phyloP scores from a whole-genome alignment of 2,113 vertebrate species.

The Euleptes europaea region DNA sequence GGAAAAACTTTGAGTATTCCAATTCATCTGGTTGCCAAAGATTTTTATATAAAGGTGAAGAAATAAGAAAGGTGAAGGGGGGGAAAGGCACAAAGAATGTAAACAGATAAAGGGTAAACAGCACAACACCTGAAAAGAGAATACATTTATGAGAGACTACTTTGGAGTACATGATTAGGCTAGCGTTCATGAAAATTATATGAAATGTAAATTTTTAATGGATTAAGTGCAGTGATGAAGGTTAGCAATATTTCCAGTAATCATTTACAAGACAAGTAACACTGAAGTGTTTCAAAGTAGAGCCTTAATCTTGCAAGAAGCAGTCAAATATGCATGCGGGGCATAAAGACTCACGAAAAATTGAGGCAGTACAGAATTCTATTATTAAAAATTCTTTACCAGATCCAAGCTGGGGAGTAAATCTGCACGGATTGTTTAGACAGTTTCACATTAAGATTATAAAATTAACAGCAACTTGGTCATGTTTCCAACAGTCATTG shows the following conservation, averaged over 20 bases:
- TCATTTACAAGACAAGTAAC: conserved; percentile 50
- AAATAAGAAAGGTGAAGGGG: background rate
- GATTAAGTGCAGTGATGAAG: conserved; percentile 35
- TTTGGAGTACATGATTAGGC: conserved; percentile 48
- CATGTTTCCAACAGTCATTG: conserved; percentile 39
- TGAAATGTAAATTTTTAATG: conserved; percentile 1
- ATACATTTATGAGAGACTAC: conserved; percentile 51
- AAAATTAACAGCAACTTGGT: conserved; percentile 13
- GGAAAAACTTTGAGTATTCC: conserved; percentile 49
- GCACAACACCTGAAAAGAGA: conserved; percentile 56
- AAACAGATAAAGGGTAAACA: conserved; percentile 47
- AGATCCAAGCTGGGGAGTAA: background rate
- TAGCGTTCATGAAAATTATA: conserved; percentile 18
- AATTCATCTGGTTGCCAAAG: background rate
- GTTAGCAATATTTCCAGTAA: conserved; percentile 54
- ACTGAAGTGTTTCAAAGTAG: conserved; percentile 54
- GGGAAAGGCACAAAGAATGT: conserved; percentile 49
- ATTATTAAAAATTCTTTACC: background rate
- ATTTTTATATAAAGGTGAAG: conserved; percentile 58
- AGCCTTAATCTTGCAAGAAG: conserved; percentile 28
- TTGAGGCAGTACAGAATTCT: background rate
- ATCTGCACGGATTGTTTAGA: conserved; percentile 4
- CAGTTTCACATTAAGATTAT: conserved; percentile 13
- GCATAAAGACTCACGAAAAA: background rate
- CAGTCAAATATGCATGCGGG: conserved; percentile 5